Evolutionary conservation across 2,113 vertebrate species (phyloP).

Genomic region (Oriolus oriolus): DNA sequence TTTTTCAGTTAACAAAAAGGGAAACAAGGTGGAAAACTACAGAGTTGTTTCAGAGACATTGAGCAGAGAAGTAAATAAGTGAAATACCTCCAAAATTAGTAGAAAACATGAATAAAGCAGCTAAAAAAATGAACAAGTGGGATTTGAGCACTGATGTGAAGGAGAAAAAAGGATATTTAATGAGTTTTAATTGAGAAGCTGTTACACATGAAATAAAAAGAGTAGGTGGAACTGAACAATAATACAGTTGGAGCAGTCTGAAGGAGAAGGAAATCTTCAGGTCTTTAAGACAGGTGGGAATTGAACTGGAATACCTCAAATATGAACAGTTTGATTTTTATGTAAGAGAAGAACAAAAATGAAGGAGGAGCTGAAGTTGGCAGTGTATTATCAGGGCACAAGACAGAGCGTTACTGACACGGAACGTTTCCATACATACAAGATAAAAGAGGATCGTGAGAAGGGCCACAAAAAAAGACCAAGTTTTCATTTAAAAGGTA

Average conservation of each 20-base stretch:
- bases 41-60: neutral
- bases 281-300: neutral
- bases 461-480: neutral
- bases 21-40: neutral
- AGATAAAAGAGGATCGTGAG: neutral
- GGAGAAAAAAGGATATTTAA: neutral
- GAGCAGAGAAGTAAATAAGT: neutral
- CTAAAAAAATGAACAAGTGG: neutral
- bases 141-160: neutral
- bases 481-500: neutral
- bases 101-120: neutral
- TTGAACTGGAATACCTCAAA: neutral
- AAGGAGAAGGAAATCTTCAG: slow-evolving; percentile 12
- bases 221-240: slow-evolving; percentile 14
- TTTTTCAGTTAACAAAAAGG: neutral
- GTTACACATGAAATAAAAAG: slow-evolving; percentile 13
- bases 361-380: slow-evolving; percentile 1
- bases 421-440: neutral
- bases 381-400: slow-evolving; percentile 12
- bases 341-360: slow-evolving; percentile 28
- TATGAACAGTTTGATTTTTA: slow-evolving; percentile 2
- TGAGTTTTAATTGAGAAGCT: slow-evolving; percentile 27
- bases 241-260: neutral
- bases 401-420: neutral
- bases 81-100: neutral